Evolutionary conservation across 2,888 invertebrate species (phyloP).

Genomic region (Coenonympha arcania): DNA sequence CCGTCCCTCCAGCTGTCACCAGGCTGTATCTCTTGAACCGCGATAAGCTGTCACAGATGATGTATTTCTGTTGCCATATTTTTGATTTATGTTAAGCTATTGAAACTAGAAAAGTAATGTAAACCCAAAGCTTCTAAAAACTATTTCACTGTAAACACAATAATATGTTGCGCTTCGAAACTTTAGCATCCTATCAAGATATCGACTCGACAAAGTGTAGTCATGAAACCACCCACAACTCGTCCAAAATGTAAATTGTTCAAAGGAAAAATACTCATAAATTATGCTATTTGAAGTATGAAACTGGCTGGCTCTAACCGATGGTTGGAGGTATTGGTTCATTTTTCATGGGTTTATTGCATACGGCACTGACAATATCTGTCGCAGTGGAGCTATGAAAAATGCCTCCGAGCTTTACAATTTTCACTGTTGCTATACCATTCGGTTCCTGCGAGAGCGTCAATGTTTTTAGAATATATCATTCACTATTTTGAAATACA

Average conservation of each 20-base stretch:
- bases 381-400: conserved; percentile 10
- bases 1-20: too few relatives aligned
- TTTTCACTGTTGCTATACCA: conserved; percentile 8
- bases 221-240: too few relatives aligned
- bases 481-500: conserved; percentile 6
- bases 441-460: background rate
- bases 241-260: background rate
- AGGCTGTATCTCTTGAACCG: too few relatives aligned
- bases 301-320: conserved; percentile 7
- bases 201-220: too few relatives aligned
- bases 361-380: conserved; percentile 15
- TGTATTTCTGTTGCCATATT: too few relatives aligned
- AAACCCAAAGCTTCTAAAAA: too few relatives aligned
- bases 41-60: too few relatives aligned
- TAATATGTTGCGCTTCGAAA: too few relatives aligned
- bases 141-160: too few relatives aligned
- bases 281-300: conserved; percentile 10
- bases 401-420: conserved; percentile 11
- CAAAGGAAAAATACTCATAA: conserved; percentile 3
- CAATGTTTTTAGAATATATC: conserved; percentile 2
- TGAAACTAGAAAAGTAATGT: too few relatives aligned
- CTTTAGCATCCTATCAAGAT: too few relatives aligned
- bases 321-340: conserved; percentile 11
- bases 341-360: conserved; percentile 15
- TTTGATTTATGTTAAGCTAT: too few relatives aligned